Evolutionary conservation across 2,797 vertebrate species (phyloP).

Genomic region (Spinus pinus): DNA sequence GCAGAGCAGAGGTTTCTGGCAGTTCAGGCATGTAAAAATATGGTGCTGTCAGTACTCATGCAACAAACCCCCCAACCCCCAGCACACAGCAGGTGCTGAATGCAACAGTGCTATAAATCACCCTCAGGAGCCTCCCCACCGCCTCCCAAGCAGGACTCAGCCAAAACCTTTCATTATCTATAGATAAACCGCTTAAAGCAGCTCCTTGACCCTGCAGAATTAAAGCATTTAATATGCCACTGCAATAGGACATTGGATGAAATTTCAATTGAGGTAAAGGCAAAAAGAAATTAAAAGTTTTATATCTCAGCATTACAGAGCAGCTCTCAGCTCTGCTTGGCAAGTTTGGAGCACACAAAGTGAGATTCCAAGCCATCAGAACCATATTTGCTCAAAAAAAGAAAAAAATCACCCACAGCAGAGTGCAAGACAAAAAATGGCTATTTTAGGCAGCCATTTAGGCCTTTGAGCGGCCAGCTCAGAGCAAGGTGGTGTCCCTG

Average conservation of each 20-base stretch:
- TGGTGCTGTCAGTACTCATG: constrained; percentile 45
- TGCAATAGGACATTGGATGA: background rate
- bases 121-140: background rate
- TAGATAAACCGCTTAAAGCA: background rate
- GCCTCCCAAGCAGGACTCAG: background rate
- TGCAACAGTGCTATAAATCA: background rate
- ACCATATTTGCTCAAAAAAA: fast-evolving
- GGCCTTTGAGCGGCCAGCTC: background rate
- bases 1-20: constrained; percentile 72
- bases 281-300: background rate
- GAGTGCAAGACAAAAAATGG: fast-evolving
- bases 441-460: fast-evolving
- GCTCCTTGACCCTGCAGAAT: background rate
- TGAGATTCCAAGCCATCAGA: background rate
- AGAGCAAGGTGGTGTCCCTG: background rate
- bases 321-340: background rate
- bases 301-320: background rate
- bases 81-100: background rate
- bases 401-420: background rate
- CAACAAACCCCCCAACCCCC: background rate
- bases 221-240: background rate
- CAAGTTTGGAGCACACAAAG: background rate
- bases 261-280: background rate
- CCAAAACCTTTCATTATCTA: background rate
- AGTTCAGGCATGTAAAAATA: constrained; percentile 66